phyloP scores from a whole-genome alignment of 2,888 invertebrate genomes.

The Cataglyphis altisquamis region DNA sequence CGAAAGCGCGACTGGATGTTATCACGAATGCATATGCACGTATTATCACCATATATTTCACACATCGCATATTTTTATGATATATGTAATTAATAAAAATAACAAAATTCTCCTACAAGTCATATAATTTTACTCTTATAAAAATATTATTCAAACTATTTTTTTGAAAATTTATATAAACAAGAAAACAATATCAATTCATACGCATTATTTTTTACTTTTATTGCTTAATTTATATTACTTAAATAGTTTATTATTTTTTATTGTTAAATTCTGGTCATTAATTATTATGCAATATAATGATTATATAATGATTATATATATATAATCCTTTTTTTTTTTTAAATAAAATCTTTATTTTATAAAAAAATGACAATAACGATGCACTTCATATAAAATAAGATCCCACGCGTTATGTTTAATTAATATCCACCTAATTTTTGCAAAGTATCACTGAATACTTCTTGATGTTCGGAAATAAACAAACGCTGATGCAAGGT shows the following conservation, averaged over 20 bases:
- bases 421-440: neutral
- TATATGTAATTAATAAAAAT: neutral
- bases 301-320: too few species aligned
- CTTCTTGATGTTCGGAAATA: neutral
- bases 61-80: neutral
- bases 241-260: neutral
- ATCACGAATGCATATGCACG: constrained; percentile 1
- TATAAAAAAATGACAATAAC: neutral
- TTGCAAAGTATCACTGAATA: neutral
- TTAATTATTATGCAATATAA: neutral
- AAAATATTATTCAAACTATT: neutral
- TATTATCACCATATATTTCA: neutral
- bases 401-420: too few species aligned
- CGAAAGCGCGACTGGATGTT: constrained; percentile 19
- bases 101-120: neutral
- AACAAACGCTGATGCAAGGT: neutral
- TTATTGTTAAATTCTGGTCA: neutral
- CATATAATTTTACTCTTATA: neutral
- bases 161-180: neutral
- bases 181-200: neutral
- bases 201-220: neutral
- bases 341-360: neutral
- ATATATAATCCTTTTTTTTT: neutral
- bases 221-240: neutral
- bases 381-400: neutral